Base-by-base conservation (phyloP, 2,888 invertebrate genomes). In the Asteroscopus sphinx region DNA sequence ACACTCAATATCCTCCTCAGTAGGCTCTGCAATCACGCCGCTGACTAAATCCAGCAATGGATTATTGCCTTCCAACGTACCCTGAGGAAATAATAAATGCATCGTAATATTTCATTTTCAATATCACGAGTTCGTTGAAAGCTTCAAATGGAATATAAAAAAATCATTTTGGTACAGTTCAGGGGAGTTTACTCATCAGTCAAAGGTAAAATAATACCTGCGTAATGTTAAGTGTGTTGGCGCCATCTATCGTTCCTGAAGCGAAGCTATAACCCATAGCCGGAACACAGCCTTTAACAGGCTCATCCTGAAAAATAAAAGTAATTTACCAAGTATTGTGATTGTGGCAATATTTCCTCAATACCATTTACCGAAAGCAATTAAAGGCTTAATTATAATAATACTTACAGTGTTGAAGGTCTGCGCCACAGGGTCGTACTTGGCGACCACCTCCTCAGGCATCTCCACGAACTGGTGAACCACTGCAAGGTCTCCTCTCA, bases 221-320 rank as follows among this genome's bases (percentile, higher is more conserved):
- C n/a, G 95, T 95, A 75, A 97, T 97, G 47, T 96, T 95, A 44
- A 97, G 96, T 13, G 96, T 95, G 15, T 97, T 97, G 0, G 97
- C 97, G 0, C 97, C 97, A 76, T 97, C 97, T 0, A 96, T 96
- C 0, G 97, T 97, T 1, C 97, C 97, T 0, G 97, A 97, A 0
- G 97, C 98, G 83, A 98, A 98, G 81, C 97, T 97, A 89, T 97
- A 97, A 95, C 98, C 96, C 83, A 98, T 96, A 0, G 97, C 97
- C 3, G 97, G 96, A 3, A 94, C 88, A 82, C 98, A 98, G 0
- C 97, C 97, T 1, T 81, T 88, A 0, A 96, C 96, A 94, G 95
- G 82, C 1, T 88, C 77, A 16, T 54, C 78, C 93, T 94, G 73
- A 11, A 79, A 80, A 33, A 42, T 21, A 21, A 53, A 15, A 45